A percentile compares a stretch with the other conserved stretches of the same genome.
Conservation (phyloP, 1,140 invertebrate genomes). For the Drosophila tsacasi region DNA sequence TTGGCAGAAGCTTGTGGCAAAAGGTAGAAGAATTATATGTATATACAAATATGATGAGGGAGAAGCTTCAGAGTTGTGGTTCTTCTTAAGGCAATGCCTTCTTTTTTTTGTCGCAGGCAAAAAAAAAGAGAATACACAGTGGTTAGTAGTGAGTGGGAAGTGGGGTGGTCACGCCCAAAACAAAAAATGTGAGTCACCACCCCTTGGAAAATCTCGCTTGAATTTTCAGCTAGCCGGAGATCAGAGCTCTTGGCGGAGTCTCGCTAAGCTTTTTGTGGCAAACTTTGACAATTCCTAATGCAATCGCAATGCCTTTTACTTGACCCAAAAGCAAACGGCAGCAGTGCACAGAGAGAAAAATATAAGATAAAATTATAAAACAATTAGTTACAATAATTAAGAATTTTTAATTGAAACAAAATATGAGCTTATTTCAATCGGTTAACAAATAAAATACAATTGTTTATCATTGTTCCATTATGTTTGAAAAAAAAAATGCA, state of each 20-base stretch:
- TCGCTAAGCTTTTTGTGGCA: constrained; percentile 18
- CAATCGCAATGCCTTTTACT: constrained; percentile 78
- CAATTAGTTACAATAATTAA: too few species aligned
- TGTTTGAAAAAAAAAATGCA: too few species aligned
- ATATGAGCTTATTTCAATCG: too few species aligned
- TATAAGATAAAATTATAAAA: too few species aligned
- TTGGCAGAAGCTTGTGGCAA: constrained; percentile 24
- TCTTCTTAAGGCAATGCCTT: constrained; percentile 24
- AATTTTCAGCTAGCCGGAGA: constrained; percentile 17
- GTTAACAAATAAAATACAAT: too few species aligned
- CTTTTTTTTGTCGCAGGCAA: constrained; percentile 15
- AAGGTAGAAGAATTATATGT: neutral
- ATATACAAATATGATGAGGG: neutral
- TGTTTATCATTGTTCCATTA: too few species aligned
- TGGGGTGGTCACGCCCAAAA: constrained; percentile 14
- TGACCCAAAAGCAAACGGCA: constrained; percentile 72
- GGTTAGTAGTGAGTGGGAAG: neutral
- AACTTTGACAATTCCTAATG: constrained; percentile 73
- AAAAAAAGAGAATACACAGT: neutral
- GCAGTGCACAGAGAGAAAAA: constrained; percentile 8
- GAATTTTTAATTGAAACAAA: too few species aligned
- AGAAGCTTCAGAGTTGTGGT: constrained; percentile 15
- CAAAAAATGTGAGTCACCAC: constrained; percentile 23
- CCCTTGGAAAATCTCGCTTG: constrained; percentile 30
- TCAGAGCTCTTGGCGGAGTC: neutral